Conservation (phyloP, 2,888 invertebrate species). For the Acanthococcus lagerstroemiae region DNA sequence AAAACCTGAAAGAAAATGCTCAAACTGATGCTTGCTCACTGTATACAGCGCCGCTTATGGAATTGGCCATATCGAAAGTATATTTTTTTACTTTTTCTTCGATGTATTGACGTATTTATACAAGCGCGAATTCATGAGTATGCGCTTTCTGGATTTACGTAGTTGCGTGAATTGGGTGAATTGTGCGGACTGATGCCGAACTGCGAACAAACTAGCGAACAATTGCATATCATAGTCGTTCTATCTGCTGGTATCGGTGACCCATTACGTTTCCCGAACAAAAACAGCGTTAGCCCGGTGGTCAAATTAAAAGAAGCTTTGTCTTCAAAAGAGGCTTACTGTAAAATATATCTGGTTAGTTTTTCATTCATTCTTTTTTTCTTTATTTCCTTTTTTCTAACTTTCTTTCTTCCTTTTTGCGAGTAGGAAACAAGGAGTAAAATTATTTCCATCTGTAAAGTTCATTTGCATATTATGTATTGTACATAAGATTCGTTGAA, state of each 20-base stretch:
- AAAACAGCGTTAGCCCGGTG: constrained; percentile 53
- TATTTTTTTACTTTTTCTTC: neutral
- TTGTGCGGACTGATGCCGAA: constrained; percentile 85
- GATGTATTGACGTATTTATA: neutral
- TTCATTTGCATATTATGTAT: neutral
- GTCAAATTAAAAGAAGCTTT: constrained; percentile 81
- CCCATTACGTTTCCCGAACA: constrained; percentile 46
- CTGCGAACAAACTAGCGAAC: constrained; percentile 68
- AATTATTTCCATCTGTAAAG: neutral
- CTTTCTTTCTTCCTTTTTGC: neutral
- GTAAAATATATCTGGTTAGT: constrained; percentile 70
- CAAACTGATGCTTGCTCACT: constrained; percentile 61
- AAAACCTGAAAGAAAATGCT: constrained; percentile 54
- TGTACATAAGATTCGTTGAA: too few relatives aligned
- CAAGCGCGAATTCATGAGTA: neutral
- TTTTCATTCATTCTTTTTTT: neutral
- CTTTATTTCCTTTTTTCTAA: too few relatives aligned
- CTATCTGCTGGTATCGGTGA: constrained; percentile 86
- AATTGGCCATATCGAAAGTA: constrained; percentile 40
- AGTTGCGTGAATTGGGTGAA: constrained; percentile 75
- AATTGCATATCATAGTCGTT: constrained; percentile 80
- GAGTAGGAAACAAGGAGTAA: neutral
- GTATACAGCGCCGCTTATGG: constrained; percentile 77
- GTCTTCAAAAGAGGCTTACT: constrained; percentile 78
- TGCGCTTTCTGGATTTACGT: constrained; percentile 39